Evolutionary conservation across 2,888 invertebrate species (phyloP), one percentile per base, ranked within the genome.

Genomic region (Oxyscelio sp.): DNA sequence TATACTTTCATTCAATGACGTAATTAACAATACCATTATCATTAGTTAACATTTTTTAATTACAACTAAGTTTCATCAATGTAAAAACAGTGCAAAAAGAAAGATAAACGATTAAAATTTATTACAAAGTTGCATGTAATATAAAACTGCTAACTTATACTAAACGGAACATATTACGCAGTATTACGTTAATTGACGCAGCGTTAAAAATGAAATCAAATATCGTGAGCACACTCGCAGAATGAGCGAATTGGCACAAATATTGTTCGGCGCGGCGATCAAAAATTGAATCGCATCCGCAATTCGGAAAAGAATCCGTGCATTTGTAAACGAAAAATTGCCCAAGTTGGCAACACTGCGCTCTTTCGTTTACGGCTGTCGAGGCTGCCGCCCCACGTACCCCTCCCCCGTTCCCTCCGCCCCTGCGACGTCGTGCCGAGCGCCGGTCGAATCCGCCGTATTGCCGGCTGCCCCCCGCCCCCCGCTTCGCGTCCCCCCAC

Each of bases 361-460:
- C 56, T 66, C 65, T 71, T 68, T 70, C 61, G 68, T 81, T 73
- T 40, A 58, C 70, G 61, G 63, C 54, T 56, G 63, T 63, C 68
- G 75, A 56, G 70, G 68, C 75, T 65, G 58, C 63, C 59, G 52
- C 74, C 68, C 81, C 68, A 38, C 66, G 24, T 50, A 6, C 38
- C n/a, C 82, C 34, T 58, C 38, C 58, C 65, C 38, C 77, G 8
- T n/a, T 11, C 21, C 61, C 61, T 59, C 52, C 58, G 22, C 38
- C 61, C 13, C 38, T 11, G 52, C 54, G 59, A 34, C 70, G 61
- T 63, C 77, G 70, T 61, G 70, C 54, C 74, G 65, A 74, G 68
- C 61, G 70, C 63, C 63, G 74, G 66, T 70, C 75, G 77, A 75
- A 82, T 71, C 65, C 66, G 71, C 70, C 63, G 70, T 74, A 58